Base-by-base conservation (phyloP, 2,888 invertebrate species). In the Pyrrhia umbra region DNA sequence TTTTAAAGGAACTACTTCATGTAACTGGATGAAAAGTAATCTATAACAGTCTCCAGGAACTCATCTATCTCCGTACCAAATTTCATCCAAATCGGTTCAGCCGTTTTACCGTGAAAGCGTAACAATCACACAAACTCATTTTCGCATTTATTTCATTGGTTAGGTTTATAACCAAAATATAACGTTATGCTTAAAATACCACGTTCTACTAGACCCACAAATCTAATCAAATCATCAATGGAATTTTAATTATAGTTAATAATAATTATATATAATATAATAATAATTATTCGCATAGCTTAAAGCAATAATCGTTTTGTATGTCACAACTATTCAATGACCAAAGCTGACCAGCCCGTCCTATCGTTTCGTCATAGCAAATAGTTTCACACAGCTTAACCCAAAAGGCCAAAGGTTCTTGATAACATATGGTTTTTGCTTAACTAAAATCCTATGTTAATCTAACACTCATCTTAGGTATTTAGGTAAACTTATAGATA, bases 351-450 rank as follows among this genome's bases (percentile, higher is more conserved):
- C 30, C 18, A 39, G 18, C 42, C 39, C 2, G 43, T 49, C 43
- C 39, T 15, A 47, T n/a, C 5, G 30, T 69, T 75, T 70, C 75
- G 18, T 61, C 69, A 75, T 39, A 18, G 10, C 37, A 60, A 60
- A 74, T 42, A 37, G 13, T 37, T 55, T 34, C 68, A 68, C 54
- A 54, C 15, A 37, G 42, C 34, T 57, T 67, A 10, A 45, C 40
- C 30, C 20, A 69, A 50, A 57, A 46, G 58, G 51, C 20, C 39
- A 49, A 62, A 57, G 68, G 51, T 43, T 43, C 34, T 4, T 50
- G 34, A 50, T 40, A 6, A 55, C 58, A 66, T 70, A 55, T 40
- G 42, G 76, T 72, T 76, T 72, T 79, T 76, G 65, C 59, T 49
- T 2, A n/a, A 40, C 68, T 54, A 57, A 63, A 62, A 47, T 34